Evolutionary conservation across 2,888 invertebrate genomes (phyloP).

Genomic region (Philopedon plagiatum): DNA sequence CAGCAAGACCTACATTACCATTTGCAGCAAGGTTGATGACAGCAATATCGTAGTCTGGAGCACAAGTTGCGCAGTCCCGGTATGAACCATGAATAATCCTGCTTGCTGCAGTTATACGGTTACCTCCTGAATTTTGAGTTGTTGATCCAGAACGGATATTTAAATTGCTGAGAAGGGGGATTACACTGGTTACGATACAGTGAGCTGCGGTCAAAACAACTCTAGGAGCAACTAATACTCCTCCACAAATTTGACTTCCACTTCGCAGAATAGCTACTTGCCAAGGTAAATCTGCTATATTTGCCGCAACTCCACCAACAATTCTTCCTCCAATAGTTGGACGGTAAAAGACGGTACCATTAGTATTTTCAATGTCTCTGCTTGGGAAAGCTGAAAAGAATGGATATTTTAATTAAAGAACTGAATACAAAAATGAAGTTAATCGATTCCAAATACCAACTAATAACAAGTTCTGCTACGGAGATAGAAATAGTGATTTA

Average conservation of each 20-base stretch:
- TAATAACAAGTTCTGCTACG: no score
- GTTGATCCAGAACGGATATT: conserved; percentile 40
- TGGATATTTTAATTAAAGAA: no score
- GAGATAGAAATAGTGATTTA: no score
- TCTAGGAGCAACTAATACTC: conserved; percentile 68
- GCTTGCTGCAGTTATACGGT: background rate
- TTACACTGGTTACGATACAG: conserved; percentile 59
- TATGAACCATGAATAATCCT: conserved; percentile 22
- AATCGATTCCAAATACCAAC: no score
- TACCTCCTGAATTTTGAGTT: conserved; percentile 26
- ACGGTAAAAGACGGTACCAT: background rate
- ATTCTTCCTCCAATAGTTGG: conserved; percentile 39
- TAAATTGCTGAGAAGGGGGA: conserved; percentile 23
- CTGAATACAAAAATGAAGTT: no score
- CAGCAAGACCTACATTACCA: conserved; percentile 13
- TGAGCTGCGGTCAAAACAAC: conserved; percentile 72
- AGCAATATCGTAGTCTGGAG: conserved; percentile 44
- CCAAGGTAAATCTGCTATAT: conserved; percentile 60
- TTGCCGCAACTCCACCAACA: conserved; percentile 30
- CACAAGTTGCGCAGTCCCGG: conserved; percentile 9
- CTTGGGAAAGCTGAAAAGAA: conserved; percentile 26
- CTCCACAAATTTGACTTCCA: conserved; percentile 71
- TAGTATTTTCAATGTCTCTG: background rate
- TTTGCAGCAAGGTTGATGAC: conserved; percentile 26
- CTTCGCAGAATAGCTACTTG: conserved; percentile 70